Evolutionary conservation across 2,888 invertebrate species (phyloP), one percentile per base, ranked within the genome.

Genomic region (Phrixothrix hirtus): DNA sequence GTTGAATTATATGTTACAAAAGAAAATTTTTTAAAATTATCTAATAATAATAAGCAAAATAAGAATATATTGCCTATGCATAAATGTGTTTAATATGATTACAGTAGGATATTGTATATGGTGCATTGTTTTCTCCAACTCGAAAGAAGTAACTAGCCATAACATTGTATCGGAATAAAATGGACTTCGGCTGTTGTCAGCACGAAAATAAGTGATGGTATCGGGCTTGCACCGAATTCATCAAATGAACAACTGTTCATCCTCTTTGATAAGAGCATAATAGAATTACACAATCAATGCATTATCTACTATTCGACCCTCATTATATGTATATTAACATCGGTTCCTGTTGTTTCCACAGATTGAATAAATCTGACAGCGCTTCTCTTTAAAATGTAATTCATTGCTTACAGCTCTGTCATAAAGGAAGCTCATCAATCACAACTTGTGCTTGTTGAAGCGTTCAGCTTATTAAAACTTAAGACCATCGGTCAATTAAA

Each of bases 161-260:
- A 37, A 53, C 43, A 38, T 17, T 25, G 38, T 54, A 54, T 54
- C 54, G 31, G 41, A 10, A 39, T 17, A 38, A n/a, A 37, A 31
- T 26, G 42, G 43, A 49, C 44, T 49, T 54, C 36, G 29, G 15
- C 27, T 44, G 54, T 35, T 46, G 52, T 52, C 54, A 41, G 49
- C 55, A 34, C 43, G 32, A 41, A 42, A 50, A 52, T 54, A 57
- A 59, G 46, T 53, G 57, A 53, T 57, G 55, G 50, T 51, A 61
- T 56, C 58, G 31, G 32, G 25, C 36, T 38, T 34, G 48, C 41
- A 38, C 10, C 46, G 46, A 36, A 60, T 52, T 58, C 58, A 60
- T 58, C 41, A 63, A 65, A 60, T 66, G 68, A 65, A 68, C 71
- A 71, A 70, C 68, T 71, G 71, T 70, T 70, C 69, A 63, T 65